Base-by-base conservation (phyloP, 2,797 vertebrate genomes). In the Linurgus olivaceus region DNA sequence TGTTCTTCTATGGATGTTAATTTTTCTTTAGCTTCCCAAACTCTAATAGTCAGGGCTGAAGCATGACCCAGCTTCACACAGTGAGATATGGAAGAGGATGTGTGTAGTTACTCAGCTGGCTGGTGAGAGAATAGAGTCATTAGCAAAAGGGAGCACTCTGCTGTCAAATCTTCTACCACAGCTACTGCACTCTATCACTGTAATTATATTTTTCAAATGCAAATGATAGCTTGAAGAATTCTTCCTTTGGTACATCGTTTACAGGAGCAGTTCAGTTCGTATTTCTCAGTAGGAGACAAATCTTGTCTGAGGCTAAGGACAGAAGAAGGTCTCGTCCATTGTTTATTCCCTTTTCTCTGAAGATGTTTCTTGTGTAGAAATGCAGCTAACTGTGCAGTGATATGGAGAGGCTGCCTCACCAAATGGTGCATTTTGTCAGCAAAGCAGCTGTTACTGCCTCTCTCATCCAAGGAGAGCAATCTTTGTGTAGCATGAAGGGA, bases 201-300 rank as follows among this genome's bases (percentile, higher is more conserved):
- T 88, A 70, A 76, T 88, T 95, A 79, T 65, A 82, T 90, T 95
- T 91, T 92, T 96, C 86, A 92, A 92, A 95, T 88, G 83, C 88
- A 94, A 88, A 93, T 78, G 28, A 76, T 82, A 76, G 40, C 52
- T 92, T 90, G 84, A 93, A 84, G 81, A 88, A 63, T 66, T 86
- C 71, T 79, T 93, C 52, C 66, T 74, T 81, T 76, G 31, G 33
- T 75, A 26, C 12, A 1, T 75, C 1, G 0, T 86, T 93, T 90
- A 68, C 35, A 38, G 76, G 19, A 90, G 52, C 45, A 44, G 37
- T 78, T 86, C 2, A 0, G 42, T 72, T 95, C 2, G 0, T 61
- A 9, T 90, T 86, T 93, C 65, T 80, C 35, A 55, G 57, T 47
- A 10, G 6, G 78, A 80, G 85, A n/a, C 44, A 80, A 63, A 52